A percentile compares a stretch with the other conserved stretches of the same genome.
Conservation (phyloP, 2,888 invertebrate genomes). For the Drosophila gaucha region DNA sequence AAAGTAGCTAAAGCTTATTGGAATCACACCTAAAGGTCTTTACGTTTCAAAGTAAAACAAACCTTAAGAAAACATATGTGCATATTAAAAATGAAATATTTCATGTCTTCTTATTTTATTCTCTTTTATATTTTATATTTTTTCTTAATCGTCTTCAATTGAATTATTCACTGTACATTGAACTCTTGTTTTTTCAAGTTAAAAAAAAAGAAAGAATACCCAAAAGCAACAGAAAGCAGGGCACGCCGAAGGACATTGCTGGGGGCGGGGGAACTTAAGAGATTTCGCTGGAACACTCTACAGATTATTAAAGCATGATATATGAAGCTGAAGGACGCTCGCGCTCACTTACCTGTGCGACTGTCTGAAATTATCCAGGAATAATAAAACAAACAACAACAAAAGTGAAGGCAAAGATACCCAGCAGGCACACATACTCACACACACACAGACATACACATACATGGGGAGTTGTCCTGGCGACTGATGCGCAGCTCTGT, state of each 20-base stretch:
- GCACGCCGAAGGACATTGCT: background rate
- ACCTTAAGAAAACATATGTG: background rate
- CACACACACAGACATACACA: constrained; percentile 7
- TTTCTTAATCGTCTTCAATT: constrained; percentile 12
- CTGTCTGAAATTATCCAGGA: constrained; percentile 22
- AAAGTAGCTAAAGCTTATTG: background rate
- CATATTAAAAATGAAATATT: background rate
- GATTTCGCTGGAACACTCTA: constrained; percentile 38
- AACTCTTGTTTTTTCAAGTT: constrained; percentile 26
- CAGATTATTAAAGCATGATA: constrained; percentile 55
- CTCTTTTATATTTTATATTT: background rate
- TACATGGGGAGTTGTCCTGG: constrained; percentile 51
- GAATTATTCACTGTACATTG: constrained; percentile 32
- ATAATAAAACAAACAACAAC: constrained; percentile 22
- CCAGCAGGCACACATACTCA: background rate
- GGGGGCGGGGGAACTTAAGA: constrained; percentile 7
- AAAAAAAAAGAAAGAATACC: background rate
- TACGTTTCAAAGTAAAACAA: too few species aligned
- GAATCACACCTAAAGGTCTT: background rate
- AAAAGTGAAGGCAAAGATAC: constrained; percentile 20
- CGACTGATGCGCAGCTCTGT: constrained; percentile 60
- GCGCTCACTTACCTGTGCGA: constrained; percentile 19
- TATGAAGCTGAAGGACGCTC: constrained; percentile 41
- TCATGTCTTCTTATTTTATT: background rate
- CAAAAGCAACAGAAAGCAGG: background rate